Evolutionary conservation across 2,113 vertebrate species (phyloP).

Genomic region (Dicaeum eximium): DNA sequence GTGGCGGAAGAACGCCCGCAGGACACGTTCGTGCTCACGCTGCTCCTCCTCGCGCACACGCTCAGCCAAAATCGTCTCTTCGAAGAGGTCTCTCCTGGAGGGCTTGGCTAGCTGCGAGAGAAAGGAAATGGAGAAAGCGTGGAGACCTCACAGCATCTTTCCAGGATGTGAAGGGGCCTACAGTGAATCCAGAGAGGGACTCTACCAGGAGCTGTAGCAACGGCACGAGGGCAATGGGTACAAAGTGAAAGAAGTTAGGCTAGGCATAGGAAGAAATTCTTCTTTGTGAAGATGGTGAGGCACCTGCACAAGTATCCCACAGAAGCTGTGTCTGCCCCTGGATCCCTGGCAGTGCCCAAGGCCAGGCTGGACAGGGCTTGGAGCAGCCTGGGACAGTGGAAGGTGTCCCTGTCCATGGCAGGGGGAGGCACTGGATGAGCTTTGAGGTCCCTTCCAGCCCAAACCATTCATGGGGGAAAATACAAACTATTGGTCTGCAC

Average conservation of each 20-base stretch:
- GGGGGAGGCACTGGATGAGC: accelerated
- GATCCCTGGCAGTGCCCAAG: not conserved
- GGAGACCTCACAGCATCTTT: too few relatives aligned
- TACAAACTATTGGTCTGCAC: accelerated
- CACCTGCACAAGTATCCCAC: accelerated
- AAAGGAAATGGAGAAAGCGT: not conserved
- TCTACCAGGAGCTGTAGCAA: not conserved
- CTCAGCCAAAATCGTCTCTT: not conserved
- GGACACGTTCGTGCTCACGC: accelerated
- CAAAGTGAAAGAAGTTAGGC: not conserved
- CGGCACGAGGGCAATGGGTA: not conserved
- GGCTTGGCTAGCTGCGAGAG: constrained; percentile 69
- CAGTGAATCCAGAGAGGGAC: not conserved
- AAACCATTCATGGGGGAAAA: not conserved
- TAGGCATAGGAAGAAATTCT: not conserved
- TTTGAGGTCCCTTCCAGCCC: not conserved
- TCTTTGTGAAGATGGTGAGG: not conserved
- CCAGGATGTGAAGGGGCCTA: not conserved
- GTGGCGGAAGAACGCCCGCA: not conserved
- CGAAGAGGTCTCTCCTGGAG: accelerated
- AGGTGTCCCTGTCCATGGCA: not conserved
- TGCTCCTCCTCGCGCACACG: not conserved
- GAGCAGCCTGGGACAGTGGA: accelerated
- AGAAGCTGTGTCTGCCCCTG: not conserved
- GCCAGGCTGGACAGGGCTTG: accelerated